Evolutionary conservation across 2,797 vertebrate genomes (phyloP), one percentile per base, ranked within the genome.

Genomic region (Poecilia wingei): DNA sequence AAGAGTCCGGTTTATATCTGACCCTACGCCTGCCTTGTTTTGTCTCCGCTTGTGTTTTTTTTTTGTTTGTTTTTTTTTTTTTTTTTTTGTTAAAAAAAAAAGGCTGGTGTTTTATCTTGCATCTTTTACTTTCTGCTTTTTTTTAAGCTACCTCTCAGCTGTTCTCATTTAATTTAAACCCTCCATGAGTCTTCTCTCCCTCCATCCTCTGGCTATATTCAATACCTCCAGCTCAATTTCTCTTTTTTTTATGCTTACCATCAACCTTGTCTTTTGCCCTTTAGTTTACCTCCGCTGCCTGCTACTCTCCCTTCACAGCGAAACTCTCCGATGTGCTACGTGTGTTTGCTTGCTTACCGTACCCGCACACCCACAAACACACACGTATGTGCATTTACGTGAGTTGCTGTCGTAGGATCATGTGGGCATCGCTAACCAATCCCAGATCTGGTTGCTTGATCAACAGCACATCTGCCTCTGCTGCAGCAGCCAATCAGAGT

Each of bases 361-460:
- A 33, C 79, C 20, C 6, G 2, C 49, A 81, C 64, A 70, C 66
- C 45, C 79, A 72, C 87, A 81, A 82, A 70, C 53, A 45, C 79
- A 72, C 88, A 81, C 82, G 73, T 57, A 73, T 10, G 77, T 78
- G 82, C 89, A 47, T 55, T 36, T 77, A 80, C 76, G 75, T 43
- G 61, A 53, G 51, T 80, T 87, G 87, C 84, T 91, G 90, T 92
- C 87, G 36, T 84, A 74, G 73, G 36, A 74, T 81, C 95, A 96
- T 77, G 79, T 96, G 95, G 94, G 86, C 45, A 4, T 25, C 68
- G 16, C 66, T 7, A 84, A 70, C 96, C 93, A 96, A 95, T 94
- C 88, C 0, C 1, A 79, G 75, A 57, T 31, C 78, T 2, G 80
- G 76, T 92, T 94, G 91, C 90, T 94, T 18, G 79, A 74, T 84